These are phyloP conservation scores for Hassar affinis DNA, from an alignment of 2,113 vertebrate genomes.

Conservation along the genomic window DNA sequence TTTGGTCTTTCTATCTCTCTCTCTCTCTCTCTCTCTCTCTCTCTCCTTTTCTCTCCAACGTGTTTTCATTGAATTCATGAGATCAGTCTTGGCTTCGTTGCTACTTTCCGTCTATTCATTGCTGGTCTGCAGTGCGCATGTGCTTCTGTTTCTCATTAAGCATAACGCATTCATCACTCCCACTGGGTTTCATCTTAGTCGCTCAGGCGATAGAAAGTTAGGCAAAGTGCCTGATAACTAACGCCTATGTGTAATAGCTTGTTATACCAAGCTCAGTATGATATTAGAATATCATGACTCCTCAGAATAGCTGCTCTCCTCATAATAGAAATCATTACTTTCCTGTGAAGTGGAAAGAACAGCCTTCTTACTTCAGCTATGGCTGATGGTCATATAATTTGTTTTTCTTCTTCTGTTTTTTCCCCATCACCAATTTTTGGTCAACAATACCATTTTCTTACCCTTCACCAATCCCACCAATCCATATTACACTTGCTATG, in stretches of 20 bases:
- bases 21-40: constrained; percentile 51
- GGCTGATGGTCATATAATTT: too few species aligned
- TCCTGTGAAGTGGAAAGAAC: constrained; percentile 1
- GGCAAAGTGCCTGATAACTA: constrained; percentile 11
- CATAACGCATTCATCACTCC: constrained; percentile 35
- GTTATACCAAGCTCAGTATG: constrained; percentile 3
- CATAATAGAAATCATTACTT: constrained; percentile 12
- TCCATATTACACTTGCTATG: too few species aligned
- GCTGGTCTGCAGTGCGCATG: constrained; percentile 2
- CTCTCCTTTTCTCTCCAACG: constrained; percentile 50
- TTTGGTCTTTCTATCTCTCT: not conserved
- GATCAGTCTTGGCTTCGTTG: constrained; percentile 62
- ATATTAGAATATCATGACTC: not conserved
- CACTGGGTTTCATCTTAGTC: constrained; percentile 27
- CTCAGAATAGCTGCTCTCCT: constrained; percentile 3
- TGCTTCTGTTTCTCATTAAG: constrained; percentile 51
- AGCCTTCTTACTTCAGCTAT: not conserved
- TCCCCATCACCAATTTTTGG: too few species aligned
- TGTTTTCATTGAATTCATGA: constrained; percentile 55
- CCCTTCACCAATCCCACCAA: too few species aligned
- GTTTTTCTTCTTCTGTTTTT: too few species aligned
- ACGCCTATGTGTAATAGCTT: not conserved
- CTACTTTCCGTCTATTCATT: not conserved
- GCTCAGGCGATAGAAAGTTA: not conserved
- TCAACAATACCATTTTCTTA: too few species aligned